Conservation (phyloP, 2,113 vertebrate genomes). For the Podilymbus podiceps region DNA sequence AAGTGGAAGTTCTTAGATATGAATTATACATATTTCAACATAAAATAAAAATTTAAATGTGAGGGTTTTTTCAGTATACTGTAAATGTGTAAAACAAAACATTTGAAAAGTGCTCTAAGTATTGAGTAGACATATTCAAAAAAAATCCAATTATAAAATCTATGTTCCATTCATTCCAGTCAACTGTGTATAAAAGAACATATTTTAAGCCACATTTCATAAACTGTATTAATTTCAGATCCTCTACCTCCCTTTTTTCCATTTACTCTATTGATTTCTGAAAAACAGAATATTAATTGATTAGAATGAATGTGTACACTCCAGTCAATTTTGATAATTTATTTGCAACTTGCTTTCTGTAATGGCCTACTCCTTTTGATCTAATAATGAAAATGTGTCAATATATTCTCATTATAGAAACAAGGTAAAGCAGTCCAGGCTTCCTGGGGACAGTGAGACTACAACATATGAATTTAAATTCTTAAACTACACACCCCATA, state of each 20-base stretch:
- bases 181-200: slow-evolving; percentile 8
- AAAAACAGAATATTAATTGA: slow-evolving; percentile 33
- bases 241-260: neutral
- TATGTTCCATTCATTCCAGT: slow-evolving; percentile 16
- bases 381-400: slow-evolving; percentile 64
- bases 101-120: neutral
- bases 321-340: slow-evolving; percentile 56
- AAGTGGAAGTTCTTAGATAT: neutral
- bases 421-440: neutral
- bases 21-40: neutral
- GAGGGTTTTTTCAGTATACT: neutral
- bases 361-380: slow-evolving; percentile 55
- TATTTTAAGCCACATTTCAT: slow-evolving; percentile 44
- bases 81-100: neutral
- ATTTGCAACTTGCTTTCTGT: slow-evolving; percentile 51
- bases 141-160: slow-evolving; percentile 38
- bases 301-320: slow-evolving; percentile 49
- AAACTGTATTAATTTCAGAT: slow-evolving; percentile 47
- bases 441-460: neutral
- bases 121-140: neutral
- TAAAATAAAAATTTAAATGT: neutral
- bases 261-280: slow-evolving; percentile 59
- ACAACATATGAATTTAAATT: slow-evolving; percentile 41
- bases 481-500: neutral
- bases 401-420: slow-evolving; percentile 49